Evolutionary conservation across 2,888 invertebrate genomes (phyloP).

Genomic region (Tetramorium bicarinatum): DNA sequence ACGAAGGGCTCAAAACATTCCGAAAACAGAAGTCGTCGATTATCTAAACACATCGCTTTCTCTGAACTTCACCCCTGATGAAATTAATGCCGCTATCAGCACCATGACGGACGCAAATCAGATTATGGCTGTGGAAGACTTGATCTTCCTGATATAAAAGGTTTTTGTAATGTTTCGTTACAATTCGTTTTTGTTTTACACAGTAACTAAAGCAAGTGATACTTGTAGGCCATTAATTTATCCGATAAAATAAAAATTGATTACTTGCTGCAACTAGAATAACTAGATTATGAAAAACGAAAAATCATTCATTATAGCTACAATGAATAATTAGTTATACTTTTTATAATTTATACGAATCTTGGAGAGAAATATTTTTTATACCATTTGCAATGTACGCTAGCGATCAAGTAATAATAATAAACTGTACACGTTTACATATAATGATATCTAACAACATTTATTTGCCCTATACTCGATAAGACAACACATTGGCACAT

Average conservation of each 20-base stretch:
- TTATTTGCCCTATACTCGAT: conserved; percentile 80
- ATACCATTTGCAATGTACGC: conserved; percentile 8
- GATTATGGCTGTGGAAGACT: conserved; percentile 95
- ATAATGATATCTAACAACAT: conserved; percentile 79
- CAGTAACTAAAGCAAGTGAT: background rate
- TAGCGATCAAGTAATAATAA: conserved; percentile 14
- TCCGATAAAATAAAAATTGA: background rate
- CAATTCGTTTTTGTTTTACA: background rate
- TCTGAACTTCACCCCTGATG: conserved; percentile 89
- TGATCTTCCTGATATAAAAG: conserved; percentile 93
- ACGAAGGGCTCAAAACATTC: conserved; percentile 92
- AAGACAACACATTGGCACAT: conserved; percentile 83
- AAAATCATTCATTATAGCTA: background rate
- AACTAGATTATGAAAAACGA: background rate
- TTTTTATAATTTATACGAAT: background rate
- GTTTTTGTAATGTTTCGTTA: conserved; percentile 25
- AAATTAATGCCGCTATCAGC: conserved; percentile 93
- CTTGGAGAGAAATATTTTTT: conserved; percentile 7
- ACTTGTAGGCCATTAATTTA: conserved; percentile 11
- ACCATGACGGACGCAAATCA: conserved; percentile 96
- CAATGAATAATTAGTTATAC: conserved; percentile 6
- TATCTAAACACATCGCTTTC: conserved; percentile 89
- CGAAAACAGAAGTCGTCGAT: conserved; percentile 89
- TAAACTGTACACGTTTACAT: background rate
- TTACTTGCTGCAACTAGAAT: background rate